Percentiles rank a stretch among this genome's conserved stretches.
Evolutionary conservation across 2,797 vertebrate genomes (phyloP).

Genomic region (Pseudochaenichthys georgianus): DNA sequence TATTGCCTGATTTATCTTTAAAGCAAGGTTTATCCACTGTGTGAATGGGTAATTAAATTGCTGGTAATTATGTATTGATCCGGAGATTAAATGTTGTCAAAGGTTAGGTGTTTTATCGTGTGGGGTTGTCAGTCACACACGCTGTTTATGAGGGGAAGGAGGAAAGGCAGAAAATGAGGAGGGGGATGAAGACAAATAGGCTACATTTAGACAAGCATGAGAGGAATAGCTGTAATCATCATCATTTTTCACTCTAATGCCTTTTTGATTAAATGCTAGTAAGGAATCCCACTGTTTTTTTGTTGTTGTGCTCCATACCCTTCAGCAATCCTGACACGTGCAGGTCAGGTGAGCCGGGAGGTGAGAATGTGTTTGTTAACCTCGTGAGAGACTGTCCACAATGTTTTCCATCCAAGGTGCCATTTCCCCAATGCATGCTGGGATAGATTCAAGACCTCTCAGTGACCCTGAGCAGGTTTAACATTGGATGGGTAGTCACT

Average conservation of each 20-base stretch:
- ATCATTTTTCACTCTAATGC: neutral
- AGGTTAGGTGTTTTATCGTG: conserved; percentile 61
- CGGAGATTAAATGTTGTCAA: conserved; percentile 66
- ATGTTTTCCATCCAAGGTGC: conserved; percentile 7
- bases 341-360: conserved; percentile 8
- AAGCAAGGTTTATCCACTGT: conserved; percentile 53
- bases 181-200: conserved; percentile 8
- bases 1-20: conserved; percentile 46
- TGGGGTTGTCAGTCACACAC: conserved; percentile 22
- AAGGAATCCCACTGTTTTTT: neutral
- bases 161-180: neutral
- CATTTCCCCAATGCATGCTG: conserved; percentile 11
- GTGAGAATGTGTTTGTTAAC: conserved; percentile 13
- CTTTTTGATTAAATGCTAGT: neutral
- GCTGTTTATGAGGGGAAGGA: conserved; percentile 2
- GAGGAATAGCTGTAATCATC: conserved; percentile 20
- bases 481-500: too few species aligned
- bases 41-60: conserved; percentile 76
- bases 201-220: neutral
- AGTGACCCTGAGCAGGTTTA: conserved; percentile 20
- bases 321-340: neutral
- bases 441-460: conserved; percentile 21
- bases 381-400: too few species aligned
- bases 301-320: neutral
- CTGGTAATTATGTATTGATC: conserved; percentile 81